Base-by-base conservation (phyloP, 2,888 invertebrate species). In the Dicyrtoma fusca region DNA sequence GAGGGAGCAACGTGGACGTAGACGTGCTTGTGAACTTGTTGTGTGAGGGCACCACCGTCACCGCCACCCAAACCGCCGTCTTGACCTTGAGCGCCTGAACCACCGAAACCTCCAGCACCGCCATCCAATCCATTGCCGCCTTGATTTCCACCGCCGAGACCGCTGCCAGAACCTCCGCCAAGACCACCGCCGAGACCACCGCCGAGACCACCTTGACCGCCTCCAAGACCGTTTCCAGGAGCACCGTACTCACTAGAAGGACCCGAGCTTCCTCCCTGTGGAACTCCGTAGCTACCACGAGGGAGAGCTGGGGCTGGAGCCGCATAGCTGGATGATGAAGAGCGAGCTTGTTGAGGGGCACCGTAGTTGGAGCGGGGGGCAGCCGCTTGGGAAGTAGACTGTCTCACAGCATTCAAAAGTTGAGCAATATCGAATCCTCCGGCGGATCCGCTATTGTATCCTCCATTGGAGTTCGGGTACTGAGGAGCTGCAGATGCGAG, bases 401-500 rank as follows among this genome's bases (percentile, higher is more conserved):
- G 23, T 26, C 45, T 65, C 19, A 71, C 55, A 26, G 62, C 62
- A 25, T 61, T 57, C 13, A 71, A 55, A 19, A 71, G 65, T 25
- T 21, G 19, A 25, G 71, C 65, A 59, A 71, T 65, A 59, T 71
- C 71, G 49, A 71, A 11, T 44, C 45, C 45, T 42, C 65, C 71
- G 13, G 51, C 34, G 5, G 42, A 21, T 34, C 34, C 23, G 14
- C 45, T 23, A 44, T 25, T 42, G 63, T 71, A 71, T 17, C 71
- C 71, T 6, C 69, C 69, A 63, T 17, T 11, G 23, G 68, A 68
- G 25, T 59, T 68, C 8, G 57, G 68, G 23, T 68, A 68, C 34
- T 71, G 64, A 26, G 77, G 76, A 59, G 82, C 78, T 63, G 81
- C 82, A 25, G 81, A 75, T 5, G 81, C 82, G 63, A 81, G 79